phyloP scores from a whole-genome alignment of 2,113 vertebrate genomes.

The rat (Rattus norvegicus) region DNA sequence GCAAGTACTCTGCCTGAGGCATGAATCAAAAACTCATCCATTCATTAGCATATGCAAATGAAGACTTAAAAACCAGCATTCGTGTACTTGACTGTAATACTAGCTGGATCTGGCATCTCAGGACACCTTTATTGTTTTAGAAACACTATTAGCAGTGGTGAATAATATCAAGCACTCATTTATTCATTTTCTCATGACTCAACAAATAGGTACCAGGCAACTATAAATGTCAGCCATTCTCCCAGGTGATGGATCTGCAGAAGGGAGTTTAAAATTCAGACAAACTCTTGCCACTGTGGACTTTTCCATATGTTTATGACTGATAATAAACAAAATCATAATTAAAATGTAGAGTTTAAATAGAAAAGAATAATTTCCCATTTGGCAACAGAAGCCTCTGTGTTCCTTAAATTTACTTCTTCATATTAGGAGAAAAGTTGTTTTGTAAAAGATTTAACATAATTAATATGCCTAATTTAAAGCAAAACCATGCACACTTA shows the following conservation, averaged over 20 bases:
- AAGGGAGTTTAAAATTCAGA: slow-evolving; percentile 36
- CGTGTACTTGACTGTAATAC: slow-evolving; percentile 23
- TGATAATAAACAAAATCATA: background rate
- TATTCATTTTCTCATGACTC: slow-evolving; percentile 15
- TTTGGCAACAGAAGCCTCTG: background rate
- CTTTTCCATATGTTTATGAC: slow-evolving; percentile 5
- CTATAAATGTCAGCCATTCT: background rate
- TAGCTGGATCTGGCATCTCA: background rate
- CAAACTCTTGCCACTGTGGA: background rate
- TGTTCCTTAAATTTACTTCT: slow-evolving; percentile 21
- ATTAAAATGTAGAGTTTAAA: slow-evolving; percentile 32
- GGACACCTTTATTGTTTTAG: slow-evolving; percentile 32
- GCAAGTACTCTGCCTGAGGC: background rate
- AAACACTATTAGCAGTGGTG: background rate
- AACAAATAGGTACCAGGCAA: background rate
- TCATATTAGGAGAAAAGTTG: background rate
- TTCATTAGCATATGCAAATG: background rate
- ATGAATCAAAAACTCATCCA: background rate
- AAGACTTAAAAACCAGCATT: background rate
- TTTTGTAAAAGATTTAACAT: slow-evolving; percentile 29
- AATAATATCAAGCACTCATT: background rate
- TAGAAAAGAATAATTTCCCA: slow-evolving; percentile 24
- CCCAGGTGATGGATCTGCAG: background rate
- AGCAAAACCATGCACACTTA: background rate
- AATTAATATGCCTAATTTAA: background rate